Base-by-base conservation (phyloP, 2,888 invertebrate genomes). In the Scaptomyza caliginosa region DNA sequence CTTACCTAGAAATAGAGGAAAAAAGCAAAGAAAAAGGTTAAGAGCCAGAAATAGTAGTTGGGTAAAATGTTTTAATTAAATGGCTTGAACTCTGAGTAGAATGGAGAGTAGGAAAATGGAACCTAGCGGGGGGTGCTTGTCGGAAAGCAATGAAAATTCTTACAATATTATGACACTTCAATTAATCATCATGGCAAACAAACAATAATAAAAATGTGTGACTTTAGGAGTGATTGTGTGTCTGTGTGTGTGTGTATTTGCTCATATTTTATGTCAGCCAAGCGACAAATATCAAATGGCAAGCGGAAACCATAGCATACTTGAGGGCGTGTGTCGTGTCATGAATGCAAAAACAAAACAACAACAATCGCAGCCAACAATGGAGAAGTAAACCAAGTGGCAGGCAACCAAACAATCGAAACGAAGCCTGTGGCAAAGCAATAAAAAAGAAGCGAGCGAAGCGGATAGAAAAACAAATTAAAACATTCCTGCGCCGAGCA, bases 381-480 rank as follows among this genome's bases (percentile, higher is more conserved):
- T 19, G 36, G 49, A 30, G n/a, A 52, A 70, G 72, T 56, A 67
- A 70, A 69, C 68, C 87, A 87, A 85, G 80, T 86, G 86, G 77
- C 79, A 67, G 55, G 58, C 68, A 64, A 59, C 77, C 77, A 84
- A 86, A 88, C 86, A 85, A 86, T 84, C 81, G 59, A 80, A 84
- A 81, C 68, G 64, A 82, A 74, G 82, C 87, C 81, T 81, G 78
- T 62, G 86, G 86, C 74, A 57, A 60, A 68, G 86, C 84, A 83
- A 86, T 83, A 86, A 83, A 85, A 85, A 85, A 85, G 83, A 80
- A 76, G 80, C 84, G 60, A 70, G 68, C 74, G 64, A 75, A 72
- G 74, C 80, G 83, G 74, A 84, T 81, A 78, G 82, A 74, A 85
- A 83, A 87, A 86, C 88, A 88, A 88, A 88, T 88, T 88, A 88